These are phyloP conservation scores for Scyliorhinus canicula DNA, from an alignment of 2,797 vertebrate genomes.

Conservation along the genomic window DNA sequence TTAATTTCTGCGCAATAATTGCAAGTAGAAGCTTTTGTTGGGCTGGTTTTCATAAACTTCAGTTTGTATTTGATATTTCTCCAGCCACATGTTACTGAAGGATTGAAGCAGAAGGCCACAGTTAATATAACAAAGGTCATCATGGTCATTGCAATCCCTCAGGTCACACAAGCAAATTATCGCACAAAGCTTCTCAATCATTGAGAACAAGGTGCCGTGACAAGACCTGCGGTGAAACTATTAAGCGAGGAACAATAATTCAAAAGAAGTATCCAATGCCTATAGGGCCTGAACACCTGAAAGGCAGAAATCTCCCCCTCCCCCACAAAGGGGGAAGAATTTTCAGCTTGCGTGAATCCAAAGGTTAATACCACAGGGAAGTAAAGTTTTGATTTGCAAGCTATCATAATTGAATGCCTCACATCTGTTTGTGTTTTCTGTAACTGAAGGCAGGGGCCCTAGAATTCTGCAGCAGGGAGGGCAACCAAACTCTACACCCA, in stretches of 20 bases:
- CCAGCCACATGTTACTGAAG: not conserved
- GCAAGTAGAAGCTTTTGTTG: not conserved
- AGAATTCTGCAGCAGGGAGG: not conserved
- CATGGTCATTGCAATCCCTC: not conserved
- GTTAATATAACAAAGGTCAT: not conserved
- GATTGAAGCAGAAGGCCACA: not conserved
- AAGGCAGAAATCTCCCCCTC: not conserved
- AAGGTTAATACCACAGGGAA: not conserved
- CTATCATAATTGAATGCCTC: not conserved
- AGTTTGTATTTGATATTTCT: not conserved
- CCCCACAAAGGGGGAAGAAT: not conserved
- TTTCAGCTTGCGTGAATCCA: not conserved
- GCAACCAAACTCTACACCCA: not conserved
- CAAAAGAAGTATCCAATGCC: not conserved
- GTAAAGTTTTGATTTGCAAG: conserved; percentile 17
- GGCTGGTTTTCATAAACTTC: not conserved
- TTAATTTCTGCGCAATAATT: conserved; percentile 4
- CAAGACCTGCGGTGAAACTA: not conserved
- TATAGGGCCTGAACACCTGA: not conserved
- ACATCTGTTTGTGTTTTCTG: conserved; percentile 22
- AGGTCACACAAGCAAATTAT: conserved; percentile 22
- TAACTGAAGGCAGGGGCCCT: not conserved
- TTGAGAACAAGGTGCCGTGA: not conserved
- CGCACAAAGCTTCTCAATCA: not conserved
- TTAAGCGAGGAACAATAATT: not conserved